These are phyloP conservation scores for Dyspetes luteomarginatus DNA, from an alignment of 2,888 invertebrate species.

Conservation along the genomic window DNA sequence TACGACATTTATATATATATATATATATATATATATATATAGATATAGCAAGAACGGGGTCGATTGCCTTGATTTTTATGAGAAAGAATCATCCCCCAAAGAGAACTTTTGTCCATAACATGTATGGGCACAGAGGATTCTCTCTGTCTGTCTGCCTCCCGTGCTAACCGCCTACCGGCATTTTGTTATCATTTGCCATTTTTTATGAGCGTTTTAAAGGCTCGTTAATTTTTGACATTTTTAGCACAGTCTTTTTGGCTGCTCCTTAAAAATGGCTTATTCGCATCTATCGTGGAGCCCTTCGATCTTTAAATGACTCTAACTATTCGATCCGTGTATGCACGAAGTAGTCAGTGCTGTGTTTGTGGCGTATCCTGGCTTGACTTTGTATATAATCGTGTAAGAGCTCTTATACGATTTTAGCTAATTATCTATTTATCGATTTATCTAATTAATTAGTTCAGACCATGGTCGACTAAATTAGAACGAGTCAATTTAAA, in stretches of 20 bases:
- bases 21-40: background rate
- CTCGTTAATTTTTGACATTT: slow-evolving; percentile 71
- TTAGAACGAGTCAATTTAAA: background rate
- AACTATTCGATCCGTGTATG: no score
- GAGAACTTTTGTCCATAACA: slow-evolving; percentile 31
- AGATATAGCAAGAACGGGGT: slow-evolving; percentile 16
- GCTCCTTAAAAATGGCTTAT: background rate
- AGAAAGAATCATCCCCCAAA: slow-evolving; percentile 27
- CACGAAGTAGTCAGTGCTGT: no score
- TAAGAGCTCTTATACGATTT: no score
- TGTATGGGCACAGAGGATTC: slow-evolving; percentile 47
- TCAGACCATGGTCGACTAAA: no score
- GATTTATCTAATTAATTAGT: no score
- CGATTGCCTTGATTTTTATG: slow-evolving; percentile 55
- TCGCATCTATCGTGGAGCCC: background rate
- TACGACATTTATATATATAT: background rate
- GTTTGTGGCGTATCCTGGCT: background rate
- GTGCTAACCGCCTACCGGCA: slow-evolving; percentile 56
- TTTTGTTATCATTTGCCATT: slow-evolving; percentile 73
- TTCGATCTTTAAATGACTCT: slow-evolving; percentile 1
- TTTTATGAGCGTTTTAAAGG: slow-evolving; percentile 75
- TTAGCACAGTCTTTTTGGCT: slow-evolving; percentile 29
- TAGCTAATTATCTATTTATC: no score
- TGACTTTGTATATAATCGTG: background rate
- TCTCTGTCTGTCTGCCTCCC: slow-evolving; percentile 21